Percentiles rank a stretch among this genome's conserved stretches.
phyloP scores from a whole-genome alignment of 1,140 invertebrate genomes.

The Penaeus vannamei region DNA sequence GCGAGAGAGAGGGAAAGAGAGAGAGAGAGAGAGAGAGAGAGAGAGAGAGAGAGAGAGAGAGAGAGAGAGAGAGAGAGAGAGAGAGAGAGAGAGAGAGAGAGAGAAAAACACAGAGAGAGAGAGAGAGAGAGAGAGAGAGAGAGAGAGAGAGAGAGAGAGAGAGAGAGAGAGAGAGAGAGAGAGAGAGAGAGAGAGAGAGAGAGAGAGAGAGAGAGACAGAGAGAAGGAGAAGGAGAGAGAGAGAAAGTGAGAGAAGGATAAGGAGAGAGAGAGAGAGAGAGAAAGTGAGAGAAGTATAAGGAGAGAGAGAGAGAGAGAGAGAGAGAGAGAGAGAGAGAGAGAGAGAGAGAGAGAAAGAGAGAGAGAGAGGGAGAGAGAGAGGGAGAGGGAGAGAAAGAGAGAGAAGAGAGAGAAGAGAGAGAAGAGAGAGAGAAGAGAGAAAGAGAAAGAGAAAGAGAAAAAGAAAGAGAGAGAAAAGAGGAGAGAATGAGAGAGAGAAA shows the following conservation, averaged over 20 bases:
- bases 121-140: too few species aligned
- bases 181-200: constrained; percentile 37
- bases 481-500: too few species aligned
- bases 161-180: constrained; percentile 51
- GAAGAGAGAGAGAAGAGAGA: too few species aligned
- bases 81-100: not conserved
- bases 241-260: too few species aligned
- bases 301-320: not conserved
- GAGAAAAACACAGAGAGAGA: constrained; percentile 35
- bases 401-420: too few species aligned
- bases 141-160: constrained; percentile 38
- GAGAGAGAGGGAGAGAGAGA: not conserved
- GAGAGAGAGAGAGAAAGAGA: constrained; percentile 28
- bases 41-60: too few species aligned
- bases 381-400: too few species aligned
- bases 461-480: too few species aligned
- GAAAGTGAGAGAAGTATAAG: not conserved
- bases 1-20: too few species aligned
- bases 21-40: too few species aligned
- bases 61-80: not conserved
- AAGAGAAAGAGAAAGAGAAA: too few species aligned
- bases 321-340: constrained; percentile 24
- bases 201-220: constrained; percentile 12
- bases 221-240: constrained; percentile 3
- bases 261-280: too few species aligned